Conservation (phyloP, 2,888 invertebrate genomes). For the Drosophila meridionalis region DNA sequence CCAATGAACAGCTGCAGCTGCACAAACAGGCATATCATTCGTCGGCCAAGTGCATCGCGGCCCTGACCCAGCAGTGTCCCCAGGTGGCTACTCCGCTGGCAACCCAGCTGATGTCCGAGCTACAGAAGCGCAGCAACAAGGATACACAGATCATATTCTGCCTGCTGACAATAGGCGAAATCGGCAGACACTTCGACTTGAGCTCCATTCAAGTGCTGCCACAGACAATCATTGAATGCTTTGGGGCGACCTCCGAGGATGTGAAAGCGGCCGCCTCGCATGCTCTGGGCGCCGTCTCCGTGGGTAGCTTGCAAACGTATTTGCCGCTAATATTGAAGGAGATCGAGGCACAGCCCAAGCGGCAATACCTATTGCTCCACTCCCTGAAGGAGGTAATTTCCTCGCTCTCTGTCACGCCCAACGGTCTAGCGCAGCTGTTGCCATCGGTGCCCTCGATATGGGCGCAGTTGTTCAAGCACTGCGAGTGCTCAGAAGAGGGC, state of each 20-base stretch:
- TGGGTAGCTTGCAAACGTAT: slow-evolving; percentile 97
- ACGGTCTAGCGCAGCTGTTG: slow-evolving; percentile 91
- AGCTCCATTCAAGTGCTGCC: slow-evolving; percentile 91
- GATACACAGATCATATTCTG: slow-evolving; percentile 97
- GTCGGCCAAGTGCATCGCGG: slow-evolving; percentile 97
- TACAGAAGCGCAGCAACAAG: slow-evolving; percentile 87
- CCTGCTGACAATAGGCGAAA: slow-evolving; percentile 97
- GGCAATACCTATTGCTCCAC: slow-evolving; percentile 97
- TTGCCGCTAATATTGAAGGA: slow-evolving; percentile 97
- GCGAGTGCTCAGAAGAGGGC: slow-evolving; percentile 98
- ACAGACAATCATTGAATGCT: slow-evolving; percentile 93
- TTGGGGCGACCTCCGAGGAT: slow-evolving; percentile 96
- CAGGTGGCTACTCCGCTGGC: slow-evolving; percentile 89
- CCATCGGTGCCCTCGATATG: slow-evolving; percentile 95
- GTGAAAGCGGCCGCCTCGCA: slow-evolving; percentile 99
- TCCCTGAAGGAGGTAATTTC: slow-evolving; percentile 98
- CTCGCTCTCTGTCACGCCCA: slow-evolving; percentile 91
- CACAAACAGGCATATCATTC: slow-evolving; percentile 95
- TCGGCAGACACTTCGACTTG: slow-evolving; percentile 95
- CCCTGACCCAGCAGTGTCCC: slow-evolving; percentile 93
- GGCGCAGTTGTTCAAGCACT: slow-evolving; percentile 96
- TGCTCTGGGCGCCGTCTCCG: slow-evolving; percentile 97
- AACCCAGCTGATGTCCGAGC: slow-evolving; percentile 89
- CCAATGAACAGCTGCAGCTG: slow-evolving; percentile 87
- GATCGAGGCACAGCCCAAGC: slow-evolving; percentile 96